phyloP scores from a whole-genome alignment of 2,888 invertebrate genomes.

The Suillia variegata region DNA sequence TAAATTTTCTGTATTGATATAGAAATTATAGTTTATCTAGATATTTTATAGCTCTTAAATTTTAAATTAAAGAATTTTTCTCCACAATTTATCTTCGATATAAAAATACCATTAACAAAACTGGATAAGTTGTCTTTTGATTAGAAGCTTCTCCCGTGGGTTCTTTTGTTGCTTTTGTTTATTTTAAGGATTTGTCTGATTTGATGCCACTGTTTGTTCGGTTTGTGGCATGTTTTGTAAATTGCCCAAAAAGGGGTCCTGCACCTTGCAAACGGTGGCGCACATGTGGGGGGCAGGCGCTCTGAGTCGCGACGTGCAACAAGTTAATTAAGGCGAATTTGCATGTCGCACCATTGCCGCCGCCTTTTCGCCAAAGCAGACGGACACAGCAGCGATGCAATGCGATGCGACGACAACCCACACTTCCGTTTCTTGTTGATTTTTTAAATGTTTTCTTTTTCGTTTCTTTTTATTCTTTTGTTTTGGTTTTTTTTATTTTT shows the following conservation, averaged over 20 bases:
- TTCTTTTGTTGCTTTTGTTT: no score
- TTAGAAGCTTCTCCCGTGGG: neutral
- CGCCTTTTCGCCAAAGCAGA: no score
- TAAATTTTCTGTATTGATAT: no score
- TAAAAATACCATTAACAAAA: no score
- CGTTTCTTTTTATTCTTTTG: neutral
- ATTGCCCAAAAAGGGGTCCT: constrained; percentile 31
- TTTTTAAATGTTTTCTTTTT: neutral
- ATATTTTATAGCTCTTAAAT: no score
- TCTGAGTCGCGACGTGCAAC: constrained; percentile 49
- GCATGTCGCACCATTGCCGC: constrained; percentile 47
- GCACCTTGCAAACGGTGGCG: constrained; percentile 30
- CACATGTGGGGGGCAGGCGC: constrained; percentile 22
- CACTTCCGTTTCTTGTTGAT: constrained; percentile 40
- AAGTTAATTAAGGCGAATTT: constrained; percentile 59
- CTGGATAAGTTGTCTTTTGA: no score
- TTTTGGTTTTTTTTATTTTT: neutral
- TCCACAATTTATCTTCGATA: no score
- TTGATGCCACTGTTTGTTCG: no score
- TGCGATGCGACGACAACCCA: constrained; percentile 40
- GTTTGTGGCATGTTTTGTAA: constrained; percentile 30
- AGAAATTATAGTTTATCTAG: no score
- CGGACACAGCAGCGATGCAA: no score
- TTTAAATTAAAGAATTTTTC: no score
- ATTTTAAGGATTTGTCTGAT: no score